Base-by-base conservation (phyloP, 2,113 vertebrate genomes). In the Echinops telfairi region DNA sequence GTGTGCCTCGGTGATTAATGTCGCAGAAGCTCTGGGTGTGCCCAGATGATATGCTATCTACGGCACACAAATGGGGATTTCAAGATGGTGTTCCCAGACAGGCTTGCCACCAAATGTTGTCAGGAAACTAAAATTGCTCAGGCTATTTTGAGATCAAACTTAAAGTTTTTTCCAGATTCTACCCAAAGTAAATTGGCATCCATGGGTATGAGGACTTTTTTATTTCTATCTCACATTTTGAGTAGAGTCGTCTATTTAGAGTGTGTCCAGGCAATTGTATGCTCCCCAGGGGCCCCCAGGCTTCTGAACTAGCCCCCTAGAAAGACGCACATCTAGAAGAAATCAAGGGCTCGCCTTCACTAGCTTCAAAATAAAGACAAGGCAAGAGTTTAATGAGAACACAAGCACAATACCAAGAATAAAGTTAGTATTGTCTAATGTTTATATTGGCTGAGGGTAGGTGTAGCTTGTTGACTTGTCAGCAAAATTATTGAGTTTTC, bases 121-220 rank as follows among this genome's bases (percentile, higher is more conserved):
- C 92, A 95, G 93, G 82, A 95, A 94, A 96, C 96, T 95, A 95
- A 95, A 97, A 96, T 90, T 95, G 95, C 80, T 83, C 88, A 84
- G 90, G 93, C 90, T 96, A 97, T 97, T 96, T 96, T 95, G 83
- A 97, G 94, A 90, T 70, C 79, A 92, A 81, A 88, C 38, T 95
- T 88, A 64, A 95, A 95, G 89, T 94, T 94, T 93, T 83, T 89
- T 90, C 88, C 83, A 93, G 93, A 83, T 95, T 95, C 71, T 60
- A 22, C 83, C 73, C n/a, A 20, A 84, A 94, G 88, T 94, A 94
- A 95, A 95, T 57, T 91, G 85, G 85, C 80, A 57, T 90, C 95
- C 94, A 40, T 77, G 83, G 81, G 90, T 83, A 88, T 88, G 40
- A 90, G 79, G 79, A 53, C 70, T 91, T 36, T 93, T 96, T 58